A percentile compares a stretch with the other conserved stretches of the same genome.
Conservation (phyloP, 2,113 vertebrate species). For the Campylomormyrus numenius region DNA sequence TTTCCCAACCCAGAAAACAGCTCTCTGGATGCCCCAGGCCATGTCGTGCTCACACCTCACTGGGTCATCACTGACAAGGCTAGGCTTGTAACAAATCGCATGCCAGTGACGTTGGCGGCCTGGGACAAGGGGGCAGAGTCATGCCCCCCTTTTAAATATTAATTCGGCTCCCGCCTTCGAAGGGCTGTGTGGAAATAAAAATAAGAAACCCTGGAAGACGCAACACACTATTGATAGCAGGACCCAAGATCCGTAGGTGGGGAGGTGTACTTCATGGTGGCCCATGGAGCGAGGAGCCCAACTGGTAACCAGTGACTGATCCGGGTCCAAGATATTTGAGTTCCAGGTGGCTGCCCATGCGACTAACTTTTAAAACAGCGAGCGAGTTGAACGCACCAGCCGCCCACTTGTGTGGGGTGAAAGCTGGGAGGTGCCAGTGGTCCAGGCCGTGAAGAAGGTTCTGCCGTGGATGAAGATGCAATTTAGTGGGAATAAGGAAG, state of each 20-base stretch:
- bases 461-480: background rate
- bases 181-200: background rate
- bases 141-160: constrained; percentile 44
- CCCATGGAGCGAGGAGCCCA: constrained; percentile 20
- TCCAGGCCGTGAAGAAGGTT: background rate
- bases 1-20: constrained; percentile 11
- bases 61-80: constrained; percentile 57
- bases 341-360: background rate
- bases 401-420: background rate
- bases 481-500: background rate
- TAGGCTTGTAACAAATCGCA: constrained; percentile 54
- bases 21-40: constrained; percentile 53
- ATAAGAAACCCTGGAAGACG: constrained; percentile 28
- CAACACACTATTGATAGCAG: constrained; percentile 23
- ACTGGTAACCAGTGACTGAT: background rate
- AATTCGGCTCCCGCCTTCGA: constrained; percentile 27
- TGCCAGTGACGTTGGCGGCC: constrained; percentile 43
- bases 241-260: constrained; percentile 76
- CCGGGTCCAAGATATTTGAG: background rate
- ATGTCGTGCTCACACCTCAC: constrained; percentile 55
- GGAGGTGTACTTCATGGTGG: constrained; percentile 75
- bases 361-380: background rate
- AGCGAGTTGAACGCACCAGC: background rate
- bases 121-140: constrained; percentile 42
- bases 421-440: background rate